Percentiles rank a stretch among this genome's conserved stretches.
Evolutionary conservation across 2,113 vertebrate genomes (phyloP).

Genomic region (Toxotes jaculatrix): DNA sequence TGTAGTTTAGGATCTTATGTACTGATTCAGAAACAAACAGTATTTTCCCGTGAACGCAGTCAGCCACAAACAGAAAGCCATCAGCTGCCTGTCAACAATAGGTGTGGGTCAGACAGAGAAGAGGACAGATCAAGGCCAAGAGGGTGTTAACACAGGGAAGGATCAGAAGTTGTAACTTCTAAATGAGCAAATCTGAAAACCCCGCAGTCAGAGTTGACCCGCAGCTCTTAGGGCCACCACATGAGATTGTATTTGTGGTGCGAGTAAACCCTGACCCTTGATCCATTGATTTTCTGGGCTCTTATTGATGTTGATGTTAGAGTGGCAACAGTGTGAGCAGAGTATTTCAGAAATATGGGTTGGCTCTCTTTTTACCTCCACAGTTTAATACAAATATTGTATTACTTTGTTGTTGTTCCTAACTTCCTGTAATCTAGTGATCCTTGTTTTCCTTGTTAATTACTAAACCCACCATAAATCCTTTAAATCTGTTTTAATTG

Average conservation of each 20-base stretch:
- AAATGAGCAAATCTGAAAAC: background rate
- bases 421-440: background rate
- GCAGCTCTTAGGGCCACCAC: background rate
- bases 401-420: background rate
- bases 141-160: background rate
- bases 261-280: background rate
- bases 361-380: background rate
- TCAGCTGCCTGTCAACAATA: slow-evolving; percentile 90
- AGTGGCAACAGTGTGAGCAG: background rate
- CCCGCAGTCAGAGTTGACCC: background rate
- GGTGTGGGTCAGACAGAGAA: background rate
- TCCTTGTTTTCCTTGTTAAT: background rate
- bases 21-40: slow-evolving; percentile 71
- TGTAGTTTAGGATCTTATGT: slow-evolving; percentile 99
- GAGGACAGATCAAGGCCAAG: background rate
- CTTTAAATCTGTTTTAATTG: background rate
- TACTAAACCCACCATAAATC: background rate
- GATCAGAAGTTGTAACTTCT: background rate
- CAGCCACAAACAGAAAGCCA: slow-evolving; percentile 98
- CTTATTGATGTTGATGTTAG: background rate
- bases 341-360: background rate
- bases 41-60: slow-evolving; percentile 91
- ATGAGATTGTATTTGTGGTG: background rate
- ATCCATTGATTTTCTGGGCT: background rate
- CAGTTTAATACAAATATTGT: background rate